Base-by-base conservation (phyloP, 2,888 invertebrate species). In the Bombyx huttoni region DNA sequence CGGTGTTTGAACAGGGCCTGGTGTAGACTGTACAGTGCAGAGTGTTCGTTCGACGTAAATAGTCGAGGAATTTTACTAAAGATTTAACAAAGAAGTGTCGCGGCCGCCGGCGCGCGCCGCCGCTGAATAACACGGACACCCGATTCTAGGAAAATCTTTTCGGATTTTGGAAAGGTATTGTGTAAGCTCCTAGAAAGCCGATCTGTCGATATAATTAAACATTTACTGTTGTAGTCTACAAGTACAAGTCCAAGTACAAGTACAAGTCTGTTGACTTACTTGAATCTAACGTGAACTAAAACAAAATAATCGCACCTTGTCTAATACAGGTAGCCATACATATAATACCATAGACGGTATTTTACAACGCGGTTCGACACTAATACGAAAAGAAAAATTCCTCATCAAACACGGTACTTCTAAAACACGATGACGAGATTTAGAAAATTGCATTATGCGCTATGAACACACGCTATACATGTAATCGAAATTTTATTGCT, bases 1-100 rank as follows among this genome's bases (percentile, higher is more conserved):
- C 50, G 59, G 54, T 75, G 70, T 78, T 75, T 74, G 71, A 60
- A 54, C 64, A 67, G 70, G 69, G 70, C 63, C 64, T 46, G 56
- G 55, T 34, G 50, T 48, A 53, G 51, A 53, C 57, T 59, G 62
- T 59, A 59, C 54, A 57, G 54, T 59, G 65, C n/a, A n/a, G n/a
- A n/a, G n/a, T n/a, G n/a, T n/a, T n/a, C n/a, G n/a, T 56, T 57
- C 54, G 57, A 56, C 56, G 56, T 64, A 70, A 69, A 72, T 67
- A 68, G 46, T 54, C 56, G 51, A 59, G 68, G 70, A 68, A 71
- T 72, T 66, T 68, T 59, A 67, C 61, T 57, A 63, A 57, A 63
- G 59, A 40, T 40, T 40, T 40, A 62, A 63, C 64, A 61, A 63
- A 67, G 68, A 65, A 68, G 70, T 66, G 66, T 52, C 51, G 46